Base-by-base conservation (phyloP, 2,888 invertebrate genomes). In the Mamestra brassicae region DNA sequence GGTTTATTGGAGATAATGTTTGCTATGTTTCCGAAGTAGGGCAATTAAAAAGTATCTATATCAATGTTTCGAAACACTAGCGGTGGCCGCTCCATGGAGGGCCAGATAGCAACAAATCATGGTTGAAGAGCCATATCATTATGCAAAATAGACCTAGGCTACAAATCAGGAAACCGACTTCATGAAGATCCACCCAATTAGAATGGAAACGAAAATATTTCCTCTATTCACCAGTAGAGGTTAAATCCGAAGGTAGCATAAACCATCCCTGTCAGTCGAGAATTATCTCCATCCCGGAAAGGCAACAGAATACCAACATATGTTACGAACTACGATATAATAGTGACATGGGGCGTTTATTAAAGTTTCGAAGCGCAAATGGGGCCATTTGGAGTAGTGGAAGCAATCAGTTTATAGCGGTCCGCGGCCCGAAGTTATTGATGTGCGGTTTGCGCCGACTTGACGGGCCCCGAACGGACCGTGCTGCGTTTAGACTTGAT, bases 341-440 rank as follows among this genome's bases (percentile, higher is more conserved):
- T 75, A 78, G 78, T 79, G 83, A 86, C 77, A 81, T 65, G 76
- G 54, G 58, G 76, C 72, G 80, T 85, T 80, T 86, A 85, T 81
- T 82, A 84, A 86, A 87, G 88, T 87, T 84, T 83, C 78, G 73
- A 81, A 82, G 84, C 85, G 83, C 87, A 87, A 89, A 90, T 88
- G 87, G 86, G 89, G 88, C 86, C 89, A 89, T 89, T 90, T 87
- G 89, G 81, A 84, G 84, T 86, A 85, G 87, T 78, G 85, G 93
- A 93, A 92, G 93, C 92, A 92, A 93, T 94, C 94, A 94, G 94
- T 95, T 94, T 92, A 92, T 92, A 93, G 93, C 92, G 92, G 92
- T 85, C 87, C 89, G 90, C 89, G 88, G 88, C 89, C 89, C 86
- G 85, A 84, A 78, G 92, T 93, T 94, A 94, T 94, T 93, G 94